These are phyloP conservation scores for Psilanteris sp. DNA, from an alignment of 1,140 invertebrate genomes.

Conservation along the genomic window DNA sequence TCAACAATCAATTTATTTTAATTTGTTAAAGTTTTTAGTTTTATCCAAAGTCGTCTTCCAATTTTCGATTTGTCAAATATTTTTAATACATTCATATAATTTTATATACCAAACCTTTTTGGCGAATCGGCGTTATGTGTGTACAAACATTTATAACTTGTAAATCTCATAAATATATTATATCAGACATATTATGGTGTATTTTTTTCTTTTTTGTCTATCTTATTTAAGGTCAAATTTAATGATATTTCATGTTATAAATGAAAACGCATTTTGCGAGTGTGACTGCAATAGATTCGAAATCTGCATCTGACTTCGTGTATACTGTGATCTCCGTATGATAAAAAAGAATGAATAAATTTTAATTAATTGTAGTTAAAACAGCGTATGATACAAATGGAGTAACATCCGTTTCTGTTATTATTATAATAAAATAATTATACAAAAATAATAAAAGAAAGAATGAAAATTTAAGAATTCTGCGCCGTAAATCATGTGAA, in stretches of 20 bases:
- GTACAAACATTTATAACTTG: conserved; percentile 36
- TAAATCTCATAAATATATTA: conserved; percentile 36
- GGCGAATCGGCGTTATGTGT: conserved; percentile 35
- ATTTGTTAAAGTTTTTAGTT: conserved; percentile 14
- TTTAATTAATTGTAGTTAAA: conserved; percentile 67
- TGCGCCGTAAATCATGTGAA: conserved; percentile 55
- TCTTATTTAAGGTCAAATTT: no score
- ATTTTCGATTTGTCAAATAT: conserved; percentile 26
- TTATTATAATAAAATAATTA: conserved; percentile 63
- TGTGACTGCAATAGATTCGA: conserved; percentile 70
- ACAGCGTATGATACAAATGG: conserved; percentile 49
- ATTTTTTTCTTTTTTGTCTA: no score
- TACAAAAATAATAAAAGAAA: conserved; percentile 37
- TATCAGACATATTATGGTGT: no score
- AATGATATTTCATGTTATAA: conserved; percentile 45
- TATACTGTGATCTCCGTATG: conserved; percentile 80
- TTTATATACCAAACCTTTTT: conserved; percentile 41
- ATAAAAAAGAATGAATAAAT: conserved; percentile 70
- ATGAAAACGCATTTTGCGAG: conserved; percentile 54
- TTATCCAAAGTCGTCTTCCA: conserved; percentile 42
- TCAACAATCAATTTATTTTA: conserved; percentile 8
- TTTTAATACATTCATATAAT: conserved; percentile 28
- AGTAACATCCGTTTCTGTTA: conserved; percentile 49
- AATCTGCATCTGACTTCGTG: conserved; percentile 78
- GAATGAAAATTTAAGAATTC: conserved; percentile 56